These are phyloP conservation scores for Laspeyria flexula DNA, from an alignment of 2,888 invertebrate species.

Conservation along the genomic window DNA sequence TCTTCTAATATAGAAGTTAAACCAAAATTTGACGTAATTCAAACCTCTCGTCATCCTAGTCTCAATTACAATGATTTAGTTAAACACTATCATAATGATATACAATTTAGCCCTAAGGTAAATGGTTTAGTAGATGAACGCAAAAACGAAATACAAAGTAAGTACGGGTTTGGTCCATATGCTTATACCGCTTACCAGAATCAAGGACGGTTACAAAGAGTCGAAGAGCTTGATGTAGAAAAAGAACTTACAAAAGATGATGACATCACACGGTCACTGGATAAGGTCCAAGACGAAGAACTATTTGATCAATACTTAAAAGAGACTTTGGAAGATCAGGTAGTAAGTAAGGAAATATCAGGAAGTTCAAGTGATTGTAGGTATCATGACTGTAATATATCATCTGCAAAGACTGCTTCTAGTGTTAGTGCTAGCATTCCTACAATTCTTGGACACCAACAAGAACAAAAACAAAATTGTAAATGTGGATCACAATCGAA, in stretches of 20 bases:
- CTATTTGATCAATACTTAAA: constrained; percentile 37
- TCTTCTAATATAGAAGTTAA: constrained; percentile 7
- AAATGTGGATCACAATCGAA: constrained; percentile 28
- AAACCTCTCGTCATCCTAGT: neutral
- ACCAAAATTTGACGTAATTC: constrained; percentile 7
- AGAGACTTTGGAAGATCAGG: constrained; percentile 30
- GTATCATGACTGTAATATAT: constrained; percentile 35
- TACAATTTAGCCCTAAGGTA: constrained; percentile 8
- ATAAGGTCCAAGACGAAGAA: constrained; percentile 28
- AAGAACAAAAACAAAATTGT: constrained; percentile 37
- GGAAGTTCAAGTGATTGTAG: constrained; percentile 31
- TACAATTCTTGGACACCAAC: no score
- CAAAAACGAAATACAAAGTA: constrained; percentile 2
- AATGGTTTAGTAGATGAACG: constrained; percentile 4
- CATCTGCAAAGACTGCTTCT: constrained; percentile 12
- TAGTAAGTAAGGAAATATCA: constrained; percentile 15
- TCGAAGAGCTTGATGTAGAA: constrained; percentile 9
- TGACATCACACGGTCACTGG: constrained; percentile 7
- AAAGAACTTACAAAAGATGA: constrained; percentile 14
- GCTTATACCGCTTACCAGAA: constrained; percentile 1
- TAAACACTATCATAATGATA: constrained; percentile 13
- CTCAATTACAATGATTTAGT: constrained; percentile 5
- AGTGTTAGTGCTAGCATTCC: no score
- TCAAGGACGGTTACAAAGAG: constrained; percentile 9
- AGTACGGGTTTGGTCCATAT: constrained; percentile 23